Evolutionary conservation across 64 coral and sea anemone species (phyloP).

Genomic region (Trachythela sp.): DNA sequence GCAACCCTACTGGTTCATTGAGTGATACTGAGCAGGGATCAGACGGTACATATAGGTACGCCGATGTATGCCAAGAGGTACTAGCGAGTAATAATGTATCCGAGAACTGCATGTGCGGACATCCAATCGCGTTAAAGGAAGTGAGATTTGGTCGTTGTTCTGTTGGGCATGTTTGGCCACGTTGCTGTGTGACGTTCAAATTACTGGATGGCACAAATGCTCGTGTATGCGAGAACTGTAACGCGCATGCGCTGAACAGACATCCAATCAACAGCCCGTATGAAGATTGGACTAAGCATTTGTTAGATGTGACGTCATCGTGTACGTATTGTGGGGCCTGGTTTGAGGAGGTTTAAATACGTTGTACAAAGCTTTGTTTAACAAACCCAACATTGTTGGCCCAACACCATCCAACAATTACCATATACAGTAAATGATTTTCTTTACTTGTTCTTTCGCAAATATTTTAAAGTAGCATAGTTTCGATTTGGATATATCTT

Average conservation of each 20-base stretch:
- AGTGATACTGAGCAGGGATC: background rate
- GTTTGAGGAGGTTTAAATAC: constrained; percentile 4
- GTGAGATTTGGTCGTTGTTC: background rate
- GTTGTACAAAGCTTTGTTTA: too few species aligned
- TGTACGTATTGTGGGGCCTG: background rate
- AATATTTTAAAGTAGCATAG: too few species aligned
- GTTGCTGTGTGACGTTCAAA: constrained; percentile 12
- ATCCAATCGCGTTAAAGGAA: background rate
- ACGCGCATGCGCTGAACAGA: background rate
- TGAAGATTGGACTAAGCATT: background rate
- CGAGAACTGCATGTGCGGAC: background rate
- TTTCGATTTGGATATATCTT: too few species aligned
- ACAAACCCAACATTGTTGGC: too few species aligned
- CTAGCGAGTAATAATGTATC: background rate
- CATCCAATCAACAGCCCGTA: background rate
- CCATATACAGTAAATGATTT: too few species aligned
- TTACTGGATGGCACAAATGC: background rate
- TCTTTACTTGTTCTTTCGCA: too few species aligned
- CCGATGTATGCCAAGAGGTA: background rate
- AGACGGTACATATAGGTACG: background rate
- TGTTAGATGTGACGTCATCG: background rate
- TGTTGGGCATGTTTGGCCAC: background rate
- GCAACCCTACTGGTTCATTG: background rate
- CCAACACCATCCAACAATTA: too few species aligned
- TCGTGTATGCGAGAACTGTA: background rate